Evolutionary conservation across 2,113 vertebrate species (phyloP).

Genomic region (Anhinga rufa): DNA sequence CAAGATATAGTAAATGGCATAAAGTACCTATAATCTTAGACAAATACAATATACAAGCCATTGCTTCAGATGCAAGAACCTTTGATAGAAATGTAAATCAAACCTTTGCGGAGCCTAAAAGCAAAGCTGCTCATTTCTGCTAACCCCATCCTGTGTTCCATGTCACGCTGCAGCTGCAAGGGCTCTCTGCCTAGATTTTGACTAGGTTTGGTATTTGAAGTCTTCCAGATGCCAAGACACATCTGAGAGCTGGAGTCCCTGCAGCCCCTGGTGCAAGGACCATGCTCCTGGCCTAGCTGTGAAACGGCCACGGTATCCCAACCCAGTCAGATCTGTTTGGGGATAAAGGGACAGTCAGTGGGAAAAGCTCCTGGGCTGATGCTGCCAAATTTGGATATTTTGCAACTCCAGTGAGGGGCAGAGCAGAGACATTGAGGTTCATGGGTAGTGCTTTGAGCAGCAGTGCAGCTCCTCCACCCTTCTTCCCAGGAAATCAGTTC

Average conservation of each 20-base stretch:
- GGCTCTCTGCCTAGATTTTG: not conserved
- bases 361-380: not conserved
- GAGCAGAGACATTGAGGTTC: not conserved
- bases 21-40: constrained; percentile 26
- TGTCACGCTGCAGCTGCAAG: not conserved
- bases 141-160: not conserved
- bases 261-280: not conserved
- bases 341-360: not conserved
- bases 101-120: not conserved
- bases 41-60: constrained; percentile 4
- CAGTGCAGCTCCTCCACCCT: not conserved
- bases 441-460: not conserved
- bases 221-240: not conserved
- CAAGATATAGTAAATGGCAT: constrained; percentile 5
- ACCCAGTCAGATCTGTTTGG: not conserved
- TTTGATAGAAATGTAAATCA: constrained; percentile 48
- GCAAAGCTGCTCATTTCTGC: not conserved
- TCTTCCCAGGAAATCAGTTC: not conserved
- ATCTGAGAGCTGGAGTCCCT: not conserved
- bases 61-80: constrained; percentile 9
- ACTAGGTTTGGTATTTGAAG: not conserved
- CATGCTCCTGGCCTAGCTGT: not conserved
- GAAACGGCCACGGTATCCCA: not conserved
- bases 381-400: not conserved
- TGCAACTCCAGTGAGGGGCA: not conserved